Evolutionary conservation across 1,140 invertebrate species (phyloP).

Genomic region (Apis dorsata): DNA sequence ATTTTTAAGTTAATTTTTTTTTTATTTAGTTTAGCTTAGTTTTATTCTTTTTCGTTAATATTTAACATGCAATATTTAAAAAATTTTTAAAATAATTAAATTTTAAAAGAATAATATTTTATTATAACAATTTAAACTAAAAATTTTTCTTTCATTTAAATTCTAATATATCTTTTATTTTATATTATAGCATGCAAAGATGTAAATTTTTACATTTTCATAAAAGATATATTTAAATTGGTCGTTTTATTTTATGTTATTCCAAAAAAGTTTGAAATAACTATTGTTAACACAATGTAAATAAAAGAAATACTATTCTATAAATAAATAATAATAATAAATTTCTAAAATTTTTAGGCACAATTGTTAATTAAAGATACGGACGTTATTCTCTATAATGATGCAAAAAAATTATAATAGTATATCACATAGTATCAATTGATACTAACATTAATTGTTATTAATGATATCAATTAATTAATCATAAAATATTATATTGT

Average conservation of each 20-base stretch:
- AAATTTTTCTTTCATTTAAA: background rate
- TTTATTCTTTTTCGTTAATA: background rate
- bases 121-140: conserved; percentile 3
- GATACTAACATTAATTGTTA: conserved; percentile 6
- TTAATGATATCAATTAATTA: background rate
- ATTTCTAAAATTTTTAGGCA: background rate
- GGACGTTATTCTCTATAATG: background rate
- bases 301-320: conserved; percentile 9
- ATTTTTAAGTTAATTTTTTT: background rate
- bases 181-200: conserved; percentile 13
- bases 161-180: conserved; percentile 33
- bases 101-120: background rate
- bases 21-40: background rate
- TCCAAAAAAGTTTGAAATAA: background rate
- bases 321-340: conserved; percentile 7
- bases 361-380: background rate
- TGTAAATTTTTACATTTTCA: background rate
- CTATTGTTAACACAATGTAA: conserved; percentile 13
- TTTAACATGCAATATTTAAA: background rate
- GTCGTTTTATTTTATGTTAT: background rate
- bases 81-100: background rate
- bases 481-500: background rate
- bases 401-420: background rate
- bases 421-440: conserved; percentile 22
- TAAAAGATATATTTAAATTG: conserved; percentile 17